phyloP scores from a whole-genome alignment of 2,888 invertebrate species.

The Oxyteleia sp. region DNA sequence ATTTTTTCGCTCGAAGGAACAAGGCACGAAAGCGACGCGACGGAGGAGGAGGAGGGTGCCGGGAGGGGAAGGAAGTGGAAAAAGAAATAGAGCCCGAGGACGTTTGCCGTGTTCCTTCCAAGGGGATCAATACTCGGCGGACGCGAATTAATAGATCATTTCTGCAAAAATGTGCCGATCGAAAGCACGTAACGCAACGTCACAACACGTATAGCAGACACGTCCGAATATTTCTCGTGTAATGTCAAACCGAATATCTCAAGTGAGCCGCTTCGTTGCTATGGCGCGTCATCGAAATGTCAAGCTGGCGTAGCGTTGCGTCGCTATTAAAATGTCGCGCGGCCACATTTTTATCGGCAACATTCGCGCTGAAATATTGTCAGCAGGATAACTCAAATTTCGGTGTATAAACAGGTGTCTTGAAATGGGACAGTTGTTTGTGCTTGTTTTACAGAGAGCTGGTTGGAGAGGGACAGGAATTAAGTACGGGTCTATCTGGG shows the following conservation, averaged over 20 bases:
- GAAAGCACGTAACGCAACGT: conserved; percentile 34
- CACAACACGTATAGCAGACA: conserved; percentile 39
- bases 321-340: conserved; percentile 53
- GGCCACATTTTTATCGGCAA: conserved; percentile 41
- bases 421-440: neutral
- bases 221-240: conserved; percentile 65
- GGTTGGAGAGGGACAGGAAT: too few relatives aligned
- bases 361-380: conserved; percentile 23
- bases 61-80: conserved; percentile 6
- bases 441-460: too few relatives aligned
- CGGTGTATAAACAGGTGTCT: conserved; percentile 31
- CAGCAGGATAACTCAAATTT: conserved; percentile 28
- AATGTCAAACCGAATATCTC: conserved; percentile 66
- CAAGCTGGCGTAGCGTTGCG: conserved; percentile 65
- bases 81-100: neutral
- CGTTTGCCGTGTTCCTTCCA: neutral
- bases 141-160: conserved; percentile 17
- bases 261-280: conserved; percentile 46
- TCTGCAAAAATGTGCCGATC: conserved; percentile 13
- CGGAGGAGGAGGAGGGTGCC: too few relatives aligned
- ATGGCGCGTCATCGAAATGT: conserved; percentile 61
- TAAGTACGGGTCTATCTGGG: too few relatives aligned
- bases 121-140: conserved; percentile 1
- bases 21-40: too few relatives aligned
- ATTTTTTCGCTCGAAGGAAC: too few relatives aligned